Conservation (phyloP, 1,140 invertebrate genomes). For the Monomorium pharaonis region DNA sequence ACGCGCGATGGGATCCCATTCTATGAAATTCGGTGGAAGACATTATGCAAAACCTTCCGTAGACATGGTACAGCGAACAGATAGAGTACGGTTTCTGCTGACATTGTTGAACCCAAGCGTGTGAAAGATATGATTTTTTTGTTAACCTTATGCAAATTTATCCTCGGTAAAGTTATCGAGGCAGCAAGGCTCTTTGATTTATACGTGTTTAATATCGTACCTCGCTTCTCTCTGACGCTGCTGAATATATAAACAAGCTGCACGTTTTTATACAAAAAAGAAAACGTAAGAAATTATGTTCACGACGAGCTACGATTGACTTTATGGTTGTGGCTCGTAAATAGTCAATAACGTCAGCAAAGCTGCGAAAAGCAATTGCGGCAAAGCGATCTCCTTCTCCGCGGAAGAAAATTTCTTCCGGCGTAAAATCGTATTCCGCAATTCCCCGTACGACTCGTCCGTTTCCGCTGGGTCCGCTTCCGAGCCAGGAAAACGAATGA, state of each 20-base stretch:
- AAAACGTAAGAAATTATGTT: neutral
- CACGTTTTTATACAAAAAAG: neutral
- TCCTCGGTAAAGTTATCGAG: neutral
- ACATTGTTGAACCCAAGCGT: conserved; percentile 1
- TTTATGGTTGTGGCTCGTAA: conserved; percentile 31
- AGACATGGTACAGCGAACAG: neutral
- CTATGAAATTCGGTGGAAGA: neutral
- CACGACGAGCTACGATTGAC: neutral
- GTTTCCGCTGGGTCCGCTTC: neutral
- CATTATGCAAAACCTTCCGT: neutral
- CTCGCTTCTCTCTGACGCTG: neutral
- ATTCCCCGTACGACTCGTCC: conserved; percentile 13
- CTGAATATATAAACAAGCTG: neutral
- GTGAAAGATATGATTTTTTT: neutral
- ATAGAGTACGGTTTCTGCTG: too few species aligned
- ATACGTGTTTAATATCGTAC: neutral
- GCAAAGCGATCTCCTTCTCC: neutral
- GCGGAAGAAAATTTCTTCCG: conserved; percentile 24
- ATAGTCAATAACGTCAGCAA: conserved; percentile 21
- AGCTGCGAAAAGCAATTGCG: conserved; percentile 45
- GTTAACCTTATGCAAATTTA: neutral
- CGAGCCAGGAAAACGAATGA: neutral
- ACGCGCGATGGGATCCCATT: conserved; percentile 7
- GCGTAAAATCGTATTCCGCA: conserved; percentile 56
- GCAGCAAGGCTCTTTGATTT: neutral